A percentile compares a stretch with the other conserved stretches of the same genome.
phyloP scores from a whole-genome alignment of 1,140 invertebrate genomes.

The Liolophura sinensis region DNA sequence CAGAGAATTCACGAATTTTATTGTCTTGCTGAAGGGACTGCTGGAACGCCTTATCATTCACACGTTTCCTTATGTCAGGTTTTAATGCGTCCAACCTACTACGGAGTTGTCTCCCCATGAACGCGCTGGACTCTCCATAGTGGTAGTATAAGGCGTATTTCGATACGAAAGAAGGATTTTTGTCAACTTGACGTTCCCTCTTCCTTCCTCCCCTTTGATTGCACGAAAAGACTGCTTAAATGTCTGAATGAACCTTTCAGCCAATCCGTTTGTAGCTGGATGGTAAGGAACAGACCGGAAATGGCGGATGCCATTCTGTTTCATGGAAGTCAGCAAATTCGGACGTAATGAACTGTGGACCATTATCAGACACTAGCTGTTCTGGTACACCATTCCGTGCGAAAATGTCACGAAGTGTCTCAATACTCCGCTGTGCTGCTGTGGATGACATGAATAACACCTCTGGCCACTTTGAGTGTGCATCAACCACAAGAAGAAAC shows the following conservation, averaged over 20 bases:
- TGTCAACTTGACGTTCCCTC: not conserved
- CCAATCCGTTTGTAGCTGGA: conserved; percentile 46
- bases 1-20: too few species aligned
- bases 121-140: conserved; percentile 16
- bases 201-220: too few species aligned
- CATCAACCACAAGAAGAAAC: conserved; percentile 26
- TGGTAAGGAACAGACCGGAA: conserved; percentile 36
- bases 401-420: conserved; percentile 33
- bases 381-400: conserved; percentile 52
- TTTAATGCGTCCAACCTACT: conserved; percentile 7
- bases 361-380: conserved; percentile 58
- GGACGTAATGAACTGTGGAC: conserved; percentile 53
- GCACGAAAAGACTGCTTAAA: conserved; percentile 20
- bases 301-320: conserved; percentile 53
- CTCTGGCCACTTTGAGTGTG: conserved; percentile 29
- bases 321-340: conserved; percentile 56
- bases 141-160: conserved; percentile 18
- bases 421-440: conserved; percentile 18
- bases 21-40: too few species aligned
- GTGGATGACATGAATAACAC: conserved; percentile 16
- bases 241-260: conserved; percentile 27
- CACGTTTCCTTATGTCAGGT: too few species aligned
- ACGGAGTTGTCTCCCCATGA: conserved; percentile 11
- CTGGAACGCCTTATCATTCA: too few species aligned
- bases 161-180: conserved; percentile 25